Conservation (phyloP, 2,888 invertebrate genomes). For the Pantelozetes paolii region DNA sequence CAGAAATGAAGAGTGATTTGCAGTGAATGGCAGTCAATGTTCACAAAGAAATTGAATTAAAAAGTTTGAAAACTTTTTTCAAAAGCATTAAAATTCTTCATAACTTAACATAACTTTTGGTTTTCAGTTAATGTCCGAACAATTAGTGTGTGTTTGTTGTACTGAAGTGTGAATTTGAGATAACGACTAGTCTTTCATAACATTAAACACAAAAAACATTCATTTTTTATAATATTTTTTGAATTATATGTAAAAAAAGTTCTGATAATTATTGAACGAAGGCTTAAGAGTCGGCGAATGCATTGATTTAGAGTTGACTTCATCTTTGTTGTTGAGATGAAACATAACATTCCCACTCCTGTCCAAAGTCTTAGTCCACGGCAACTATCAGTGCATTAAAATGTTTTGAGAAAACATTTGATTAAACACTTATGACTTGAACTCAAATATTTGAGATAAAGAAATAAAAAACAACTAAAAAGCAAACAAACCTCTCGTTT, state of each 20-base stretch:
- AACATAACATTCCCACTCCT: constrained; percentile 42
- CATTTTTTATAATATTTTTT: no score
- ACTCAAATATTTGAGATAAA: constrained; percentile 18
- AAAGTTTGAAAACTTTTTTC: no score
- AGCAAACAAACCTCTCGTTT: constrained; percentile 27
- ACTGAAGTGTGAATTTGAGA: constrained; percentile 17
- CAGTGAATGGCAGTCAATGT: no score
- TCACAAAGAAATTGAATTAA: no score
- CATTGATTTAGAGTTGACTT: constrained; percentile 30
- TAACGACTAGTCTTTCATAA: constrained; percentile 26
- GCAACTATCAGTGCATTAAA: constrained; percentile 39
- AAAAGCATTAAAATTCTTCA: no score
- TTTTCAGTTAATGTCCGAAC: neutral
- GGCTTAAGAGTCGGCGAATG: constrained; percentile 37
- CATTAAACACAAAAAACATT: neutral
- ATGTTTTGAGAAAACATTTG: neutral
- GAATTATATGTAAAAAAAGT: constrained; percentile 63
- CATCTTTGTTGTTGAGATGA: constrained; percentile 38
- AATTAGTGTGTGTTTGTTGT: neutral
- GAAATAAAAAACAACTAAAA: neutral
- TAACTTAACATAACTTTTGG: no score
- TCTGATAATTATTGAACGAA: constrained; percentile 62
- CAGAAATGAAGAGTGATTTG: neutral
- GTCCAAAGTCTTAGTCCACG: constrained; percentile 44
- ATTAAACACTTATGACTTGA: neutral